Conservation (phyloP, 1,140 invertebrate species). For the Galleria mellonella region DNA sequence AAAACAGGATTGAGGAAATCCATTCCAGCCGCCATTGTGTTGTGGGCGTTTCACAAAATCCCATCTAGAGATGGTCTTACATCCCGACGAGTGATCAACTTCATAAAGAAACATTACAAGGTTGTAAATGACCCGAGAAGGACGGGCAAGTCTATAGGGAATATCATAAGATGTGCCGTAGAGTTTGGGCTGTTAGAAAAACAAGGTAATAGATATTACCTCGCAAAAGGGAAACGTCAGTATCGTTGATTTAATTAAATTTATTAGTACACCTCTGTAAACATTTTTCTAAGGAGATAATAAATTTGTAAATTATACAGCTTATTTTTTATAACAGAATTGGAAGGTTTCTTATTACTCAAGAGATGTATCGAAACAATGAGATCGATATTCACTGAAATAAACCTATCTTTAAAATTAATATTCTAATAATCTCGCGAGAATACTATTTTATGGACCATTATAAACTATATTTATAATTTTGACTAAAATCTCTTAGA, state of each 20-base stretch:
- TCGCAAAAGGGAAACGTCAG: conserved; percentile 2
- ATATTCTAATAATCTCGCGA: no score
- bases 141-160: conserved; percentile 30
- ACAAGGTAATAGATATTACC: conserved; percentile 27
- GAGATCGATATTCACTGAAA: no score
- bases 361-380: no score
- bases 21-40: conserved; percentile 31
- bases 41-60: conserved; percentile 40
- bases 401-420: no score
- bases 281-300: background rate
- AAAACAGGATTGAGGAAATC: conserved; percentile 23
- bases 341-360: background rate
- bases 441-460: no score
- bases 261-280: no score
- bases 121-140: conserved; percentile 20
- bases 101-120: conserved; percentile 31
- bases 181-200: conserved; percentile 38
- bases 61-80: conserved; percentile 29
- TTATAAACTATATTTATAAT: no score
- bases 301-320: background rate
- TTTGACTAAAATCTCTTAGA: no score
- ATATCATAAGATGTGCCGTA: conserved; percentile 31
- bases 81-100: conserved; percentile 31
- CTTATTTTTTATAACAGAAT: background rate
- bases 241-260: background rate